These are phyloP conservation scores for Andrena chrysosceles DNA, from an alignment of 2,888 invertebrate genomes.

Conservation along the genomic window DNA sequence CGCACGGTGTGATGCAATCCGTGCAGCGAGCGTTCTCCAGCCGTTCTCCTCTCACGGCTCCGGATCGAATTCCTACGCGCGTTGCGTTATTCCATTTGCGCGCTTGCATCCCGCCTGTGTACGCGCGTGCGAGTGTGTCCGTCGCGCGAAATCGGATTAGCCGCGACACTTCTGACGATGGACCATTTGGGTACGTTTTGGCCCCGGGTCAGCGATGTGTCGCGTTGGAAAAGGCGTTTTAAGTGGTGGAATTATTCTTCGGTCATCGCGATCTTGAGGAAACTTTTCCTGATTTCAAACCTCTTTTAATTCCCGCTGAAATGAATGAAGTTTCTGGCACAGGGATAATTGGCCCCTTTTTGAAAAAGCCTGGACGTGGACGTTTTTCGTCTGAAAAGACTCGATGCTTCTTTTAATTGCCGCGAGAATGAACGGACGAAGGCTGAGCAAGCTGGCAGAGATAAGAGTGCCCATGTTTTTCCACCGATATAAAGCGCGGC, in stretches of 20 bases:
- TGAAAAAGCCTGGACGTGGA: too few species aligned
- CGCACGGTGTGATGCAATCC: slow-evolving; percentile 34
- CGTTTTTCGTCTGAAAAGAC: too few species aligned
- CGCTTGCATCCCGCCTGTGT: not conserved
- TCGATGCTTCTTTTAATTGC: slow-evolving; percentile 18
- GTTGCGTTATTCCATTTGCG: slow-evolving; percentile 11
- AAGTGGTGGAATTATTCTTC: too few species aligned
- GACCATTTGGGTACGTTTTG: not conserved
- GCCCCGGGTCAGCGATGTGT: not conserved
- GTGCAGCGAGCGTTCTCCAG: slow-evolving; percentile 7
- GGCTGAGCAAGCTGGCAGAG: slow-evolving; percentile 26
- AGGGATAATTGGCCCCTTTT: too few species aligned
- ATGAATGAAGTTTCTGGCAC: too few species aligned
- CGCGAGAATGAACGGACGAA: slow-evolving; percentile 22
- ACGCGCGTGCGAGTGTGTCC: not conserved
- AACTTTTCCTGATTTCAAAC: too few species aligned
- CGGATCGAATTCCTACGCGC: slow-evolving; percentile 40
- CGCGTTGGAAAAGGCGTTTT: too few species aligned
- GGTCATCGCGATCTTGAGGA: too few species aligned
- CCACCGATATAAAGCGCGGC: slow-evolving; percentile 58
- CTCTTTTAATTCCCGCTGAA: too few species aligned
- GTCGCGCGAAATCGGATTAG: slow-evolving; percentile 18
- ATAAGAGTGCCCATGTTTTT: slow-evolving; percentile 65
- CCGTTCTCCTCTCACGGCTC: slow-evolving; percentile 39
- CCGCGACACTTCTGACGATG: slow-evolving; percentile 13